Conservation (phyloP, 2,113 vertebrate genomes). For the Charadrius vociferus region DNA sequence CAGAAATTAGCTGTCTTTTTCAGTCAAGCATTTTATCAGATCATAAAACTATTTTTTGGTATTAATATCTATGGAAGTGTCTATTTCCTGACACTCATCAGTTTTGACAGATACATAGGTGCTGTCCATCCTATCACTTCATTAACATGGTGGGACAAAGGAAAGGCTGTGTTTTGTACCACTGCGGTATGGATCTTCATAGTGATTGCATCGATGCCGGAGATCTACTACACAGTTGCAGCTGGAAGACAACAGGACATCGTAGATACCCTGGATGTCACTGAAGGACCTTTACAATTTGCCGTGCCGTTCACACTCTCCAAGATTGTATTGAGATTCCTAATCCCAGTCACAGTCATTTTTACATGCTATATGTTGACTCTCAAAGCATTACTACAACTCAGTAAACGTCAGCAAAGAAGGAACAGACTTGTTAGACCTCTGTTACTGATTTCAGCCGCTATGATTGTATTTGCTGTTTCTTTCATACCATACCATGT, state of each 20-base stretch:
- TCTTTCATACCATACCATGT: slow-evolving; percentile 81
- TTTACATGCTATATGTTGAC: slow-evolving; percentile 73
- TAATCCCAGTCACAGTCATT: slow-evolving; percentile 74
- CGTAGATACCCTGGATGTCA: slow-evolving; percentile 45
- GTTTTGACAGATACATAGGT: slow-evolving; percentile 79
- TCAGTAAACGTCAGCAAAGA: slow-evolving; percentile 32
- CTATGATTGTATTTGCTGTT: slow-evolving; percentile 76
- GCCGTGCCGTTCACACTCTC: slow-evolving; percentile 51
- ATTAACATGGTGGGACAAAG: slow-evolving; percentile 77
- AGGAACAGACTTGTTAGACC: slow-evolving; percentile 64
- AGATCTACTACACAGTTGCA: slow-evolving; percentile 68
- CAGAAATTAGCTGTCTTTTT: slow-evolving; percentile 15
- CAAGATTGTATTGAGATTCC: slow-evolving; percentile 71
- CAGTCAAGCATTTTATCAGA: slow-evolving; percentile 68
- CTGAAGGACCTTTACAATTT: slow-evolving; percentile 54
- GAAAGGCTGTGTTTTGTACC: slow-evolving; percentile 74
- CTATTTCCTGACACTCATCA: slow-evolving; percentile 81
- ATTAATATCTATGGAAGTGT: slow-evolving; percentile 81
- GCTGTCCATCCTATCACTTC: slow-evolving; percentile 80
- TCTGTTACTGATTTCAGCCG: slow-evolving; percentile 72
- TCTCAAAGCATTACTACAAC: slow-evolving; percentile 61
- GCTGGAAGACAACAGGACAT: background rate
- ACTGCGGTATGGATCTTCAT: slow-evolving; percentile 66
- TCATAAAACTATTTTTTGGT: slow-evolving; percentile 77
- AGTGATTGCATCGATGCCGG: slow-evolving; percentile 53